phyloP scores from a whole-genome alignment of 2,797 vertebrate genomes.

The Rhyacichthys aspro region DNA sequence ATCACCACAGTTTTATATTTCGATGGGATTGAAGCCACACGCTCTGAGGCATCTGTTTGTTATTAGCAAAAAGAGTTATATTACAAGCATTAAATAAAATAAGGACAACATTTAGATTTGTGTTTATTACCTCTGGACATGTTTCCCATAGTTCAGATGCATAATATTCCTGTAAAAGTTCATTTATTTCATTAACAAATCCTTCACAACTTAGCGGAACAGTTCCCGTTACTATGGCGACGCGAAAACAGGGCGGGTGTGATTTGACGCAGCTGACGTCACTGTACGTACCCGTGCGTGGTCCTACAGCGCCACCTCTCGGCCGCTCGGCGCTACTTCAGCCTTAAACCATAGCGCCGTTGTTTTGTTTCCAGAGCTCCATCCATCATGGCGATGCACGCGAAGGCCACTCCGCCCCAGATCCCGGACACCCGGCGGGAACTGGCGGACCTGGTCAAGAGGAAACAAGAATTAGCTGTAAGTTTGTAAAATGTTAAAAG shows the following conservation, averaged over 20 bases:
- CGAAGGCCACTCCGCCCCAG: slow-evolving; percentile 92
- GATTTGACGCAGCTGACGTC: not conserved
- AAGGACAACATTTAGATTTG: slow-evolving; percentile 28
- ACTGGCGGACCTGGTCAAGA: slow-evolving; percentile 92
- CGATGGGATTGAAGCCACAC: slow-evolving; percentile 61
- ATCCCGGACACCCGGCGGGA: slow-evolving; percentile 97
- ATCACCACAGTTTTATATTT: slow-evolving; percentile 56
- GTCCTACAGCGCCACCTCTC: slow-evolving; percentile 44
- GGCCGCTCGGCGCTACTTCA: not conserved
- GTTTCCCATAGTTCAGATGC: slow-evolving; percentile 26
- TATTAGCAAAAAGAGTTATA: slow-evolving; percentile 20
- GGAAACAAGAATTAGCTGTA: slow-evolving; percentile 95
- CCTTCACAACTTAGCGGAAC: not conserved
- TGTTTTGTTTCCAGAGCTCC: slow-evolving; percentile 30
- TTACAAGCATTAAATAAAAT: not conserved
- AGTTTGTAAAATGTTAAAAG: slow-evolving; percentile 15
- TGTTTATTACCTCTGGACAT: slow-evolving; percentile 34
- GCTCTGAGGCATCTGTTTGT: slow-evolving; percentile 26
- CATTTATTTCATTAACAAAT: not conserved
- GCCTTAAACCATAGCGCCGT: slow-evolving; percentile 3
- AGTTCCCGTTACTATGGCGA: slow-evolving; percentile 39
- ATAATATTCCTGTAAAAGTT: slow-evolving; percentile 10
- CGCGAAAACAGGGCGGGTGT: slow-evolving; percentile 6
- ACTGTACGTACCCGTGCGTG: too few relatives aligned
- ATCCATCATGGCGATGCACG: slow-evolving; percentile 93